Conservation (phyloP, 2,888 invertebrate genomes). For the Parelbella ahira region DNA sequence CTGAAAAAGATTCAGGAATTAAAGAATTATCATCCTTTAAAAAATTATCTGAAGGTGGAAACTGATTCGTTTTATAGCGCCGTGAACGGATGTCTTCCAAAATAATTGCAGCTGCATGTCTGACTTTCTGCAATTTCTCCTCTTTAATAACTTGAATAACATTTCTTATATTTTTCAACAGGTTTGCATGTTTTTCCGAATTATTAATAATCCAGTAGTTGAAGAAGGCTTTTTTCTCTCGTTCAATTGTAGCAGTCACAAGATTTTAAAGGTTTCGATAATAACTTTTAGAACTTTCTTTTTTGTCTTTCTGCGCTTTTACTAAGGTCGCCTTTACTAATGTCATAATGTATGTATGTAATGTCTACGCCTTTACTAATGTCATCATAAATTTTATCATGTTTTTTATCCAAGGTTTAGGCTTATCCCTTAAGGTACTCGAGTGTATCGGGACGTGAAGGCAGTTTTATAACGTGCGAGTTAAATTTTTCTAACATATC, state of each 20-base stretch:
- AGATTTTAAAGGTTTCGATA: slow-evolving; percentile 25
- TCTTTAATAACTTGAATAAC: too few species aligned
- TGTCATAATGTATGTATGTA: slow-evolving; percentile 29
- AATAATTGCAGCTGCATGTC: slow-evolving; percentile 30
- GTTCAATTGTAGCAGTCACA: slow-evolving; percentile 19
- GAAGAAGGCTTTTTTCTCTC: slow-evolving; percentile 21
- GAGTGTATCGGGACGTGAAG: too few species aligned
- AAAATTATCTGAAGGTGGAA: slow-evolving; percentile 29
- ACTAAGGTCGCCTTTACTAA: slow-evolving; percentile 25
- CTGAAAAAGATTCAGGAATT: slow-evolving; percentile 27
- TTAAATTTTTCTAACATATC: slow-evolving; percentile 26
- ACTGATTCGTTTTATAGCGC: slow-evolving; percentile 25
- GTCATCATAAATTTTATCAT: slow-evolving; percentile 29
- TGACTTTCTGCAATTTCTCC: slow-evolving; percentile 20
- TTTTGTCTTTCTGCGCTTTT: slow-evolving; percentile 14
- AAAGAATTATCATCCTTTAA: slow-evolving; percentile 25
- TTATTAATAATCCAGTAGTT: slow-evolving; percentile 3
- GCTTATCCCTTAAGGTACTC: slow-evolving; percentile 14
- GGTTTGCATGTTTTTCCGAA: not conserved
- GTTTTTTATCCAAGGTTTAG: slow-evolving; percentile 29
- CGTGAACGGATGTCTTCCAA: slow-evolving; percentile 30
- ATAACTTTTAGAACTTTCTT: slow-evolving; percentile 18
- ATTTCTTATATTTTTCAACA: too few species aligned
- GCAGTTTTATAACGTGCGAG: too few species aligned
- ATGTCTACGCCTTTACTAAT: slow-evolving; percentile 23